Base-by-base conservation (phyloP, 2,113 vertebrate species). In the Egretta garzetta region DNA sequence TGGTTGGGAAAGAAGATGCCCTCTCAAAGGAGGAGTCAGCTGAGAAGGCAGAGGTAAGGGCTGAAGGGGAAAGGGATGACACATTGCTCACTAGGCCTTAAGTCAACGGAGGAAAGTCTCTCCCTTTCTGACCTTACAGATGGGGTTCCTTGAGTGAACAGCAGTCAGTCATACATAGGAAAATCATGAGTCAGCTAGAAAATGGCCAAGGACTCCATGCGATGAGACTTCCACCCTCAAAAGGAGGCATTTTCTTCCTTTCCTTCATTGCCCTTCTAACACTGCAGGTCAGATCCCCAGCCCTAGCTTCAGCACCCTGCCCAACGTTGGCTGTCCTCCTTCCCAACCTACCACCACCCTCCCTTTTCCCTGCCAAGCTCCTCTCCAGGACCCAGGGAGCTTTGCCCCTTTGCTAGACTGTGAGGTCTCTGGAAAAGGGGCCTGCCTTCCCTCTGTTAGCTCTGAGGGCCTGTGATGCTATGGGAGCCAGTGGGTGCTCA, bases 191-290 rank as follows among this genome's bases (percentile, higher is more conserved):
- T 37, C 53, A 88, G 70, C 17, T 83, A 59, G 53, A 30, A 49
- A 81, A 68, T 8, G 37, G 37, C 63, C 0, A 0, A 72, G 27
- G 30, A 56, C 53, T 76, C 53, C n/a, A 8, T 18, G 22, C 26
- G 39, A 67, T 7, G 7, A 30, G 32, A 30, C 21, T 67, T 24
- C 17, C 33, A 63, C 11, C n/a, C 37, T 80, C 35, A 24, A 49
- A 67, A 53, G 23, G 26, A 56, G 11, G 11, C 8, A 15, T 76
- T 37, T 87, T 35, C 47, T 85, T 35, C 9, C 43, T 17, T n/a
- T 52, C 32, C 35, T 66, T 58, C 41, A 47, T 11, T 33, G 33
- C 16, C 41, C 39, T 53, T 50, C 45, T 20, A 30, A 58, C 41
- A 22, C 30, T 37, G 16, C 8, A n/a, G 64, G 66, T 50, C 60